phyloP scores from a whole-genome alignment of 1,140 invertebrate genomes.

The Schlechtendalia chinensis region DNA sequence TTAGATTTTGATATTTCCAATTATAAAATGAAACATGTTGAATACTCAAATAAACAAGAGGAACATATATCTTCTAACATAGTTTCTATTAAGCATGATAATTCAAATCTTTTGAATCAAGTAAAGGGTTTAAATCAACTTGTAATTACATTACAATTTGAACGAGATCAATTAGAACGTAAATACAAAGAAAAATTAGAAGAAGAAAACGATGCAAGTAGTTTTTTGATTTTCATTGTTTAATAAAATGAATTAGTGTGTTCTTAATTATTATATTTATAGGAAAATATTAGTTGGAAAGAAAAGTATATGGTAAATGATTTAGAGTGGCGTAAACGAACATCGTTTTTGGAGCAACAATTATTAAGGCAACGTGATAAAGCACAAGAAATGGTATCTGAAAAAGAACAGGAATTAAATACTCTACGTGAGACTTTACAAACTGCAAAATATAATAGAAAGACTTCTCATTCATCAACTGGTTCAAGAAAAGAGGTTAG shows the following conservation, averaged over 20 bases:
- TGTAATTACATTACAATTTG: constrained; percentile 13
- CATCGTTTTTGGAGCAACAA: constrained; percentile 69
- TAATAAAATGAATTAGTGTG: neutral
- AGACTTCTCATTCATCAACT: constrained; percentile 33
- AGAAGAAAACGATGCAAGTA: constrained; percentile 24
- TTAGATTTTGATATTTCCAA: constrained; percentile 13
- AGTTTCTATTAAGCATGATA: constrained; percentile 8
- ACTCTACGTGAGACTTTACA: constrained; percentile 58
- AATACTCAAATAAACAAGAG: constrained; percentile 9
- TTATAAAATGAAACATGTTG: constrained; percentile 20
- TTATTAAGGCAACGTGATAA: constrained; percentile 74
- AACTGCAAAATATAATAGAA: constrained; percentile 38
- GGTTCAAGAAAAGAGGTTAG: constrained; percentile 39
- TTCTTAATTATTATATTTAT: neutral
- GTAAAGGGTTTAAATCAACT: constrained; percentile 36
- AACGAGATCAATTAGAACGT: constrained; percentile 24
- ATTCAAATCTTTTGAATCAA: constrained; percentile 13
- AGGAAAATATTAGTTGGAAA: constrained; percentile 64
- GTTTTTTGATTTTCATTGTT: neutral
- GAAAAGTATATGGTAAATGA: constrained; percentile 61
- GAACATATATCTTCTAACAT: neutral
- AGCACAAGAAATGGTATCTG: constrained; percentile 72
- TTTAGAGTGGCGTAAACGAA: constrained; percentile 62
- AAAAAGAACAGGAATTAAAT: constrained; percentile 77
- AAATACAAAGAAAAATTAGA: constrained; percentile 43